phyloP scores from a whole-genome alignment of 2,888 invertebrate species.

The Emesis russula region DNA sequence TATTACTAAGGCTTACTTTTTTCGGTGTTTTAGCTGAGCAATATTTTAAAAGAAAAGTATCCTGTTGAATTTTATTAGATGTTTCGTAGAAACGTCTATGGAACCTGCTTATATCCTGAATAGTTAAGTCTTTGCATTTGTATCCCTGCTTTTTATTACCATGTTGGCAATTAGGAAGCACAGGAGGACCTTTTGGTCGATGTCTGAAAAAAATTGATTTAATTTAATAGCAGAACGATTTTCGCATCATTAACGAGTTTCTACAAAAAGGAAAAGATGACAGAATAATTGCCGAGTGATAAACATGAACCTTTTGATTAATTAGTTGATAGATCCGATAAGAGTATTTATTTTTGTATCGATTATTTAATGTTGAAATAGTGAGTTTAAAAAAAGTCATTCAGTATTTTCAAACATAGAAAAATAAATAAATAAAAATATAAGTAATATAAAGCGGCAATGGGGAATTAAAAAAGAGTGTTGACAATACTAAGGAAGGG shows the following conservation, averaged over 20 bases:
- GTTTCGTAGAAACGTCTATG: slow-evolving; percentile 67
- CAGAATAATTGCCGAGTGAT: slow-evolving; percentile 6
- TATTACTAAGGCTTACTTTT: too few species aligned
- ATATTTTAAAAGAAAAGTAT: slow-evolving; percentile 66
- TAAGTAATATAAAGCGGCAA: background rate
- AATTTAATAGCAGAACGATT: slow-evolving; percentile 17
- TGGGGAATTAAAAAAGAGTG: background rate
- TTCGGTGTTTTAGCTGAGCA: too few species aligned
- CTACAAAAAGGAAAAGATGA: slow-evolving; percentile 8
- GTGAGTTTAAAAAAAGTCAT: too few species aligned
- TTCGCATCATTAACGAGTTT: background rate
- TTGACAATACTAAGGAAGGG: background rate
- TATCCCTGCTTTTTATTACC: slow-evolving; percentile 66
- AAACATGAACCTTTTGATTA: slow-evolving; percentile 15
- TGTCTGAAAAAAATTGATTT: background rate
- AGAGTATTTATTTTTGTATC: background rate
- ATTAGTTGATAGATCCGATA: background rate
- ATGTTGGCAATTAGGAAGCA: slow-evolving; percentile 55
- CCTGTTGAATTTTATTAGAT: slow-evolving; percentile 60
- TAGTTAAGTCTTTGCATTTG: slow-evolving; percentile 63
- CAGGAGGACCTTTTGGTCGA: slow-evolving; percentile 44
- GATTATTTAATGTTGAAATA: too few species aligned
- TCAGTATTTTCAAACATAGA: too few species aligned
- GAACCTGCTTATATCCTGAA: slow-evolving; percentile 68
- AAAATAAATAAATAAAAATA: background rate